A percentile compares a stretch with the other conserved stretches of the same genome.
phyloP scores from a whole-genome alignment of 2,113 vertebrate genomes.

The Zingel zingel region DNA sequence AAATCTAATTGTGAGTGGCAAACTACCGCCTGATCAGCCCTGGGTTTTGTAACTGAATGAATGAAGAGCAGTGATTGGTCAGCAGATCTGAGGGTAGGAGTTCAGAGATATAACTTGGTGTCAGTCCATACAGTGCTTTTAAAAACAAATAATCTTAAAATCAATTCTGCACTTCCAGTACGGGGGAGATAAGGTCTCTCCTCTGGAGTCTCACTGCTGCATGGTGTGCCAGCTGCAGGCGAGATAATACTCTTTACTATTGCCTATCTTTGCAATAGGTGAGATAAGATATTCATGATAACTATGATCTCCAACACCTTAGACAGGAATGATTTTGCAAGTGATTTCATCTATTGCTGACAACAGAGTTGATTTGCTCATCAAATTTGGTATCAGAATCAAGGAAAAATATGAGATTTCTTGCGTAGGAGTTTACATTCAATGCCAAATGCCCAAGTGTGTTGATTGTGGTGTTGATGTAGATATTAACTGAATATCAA shows the following conservation, averaged over 20 bases:
- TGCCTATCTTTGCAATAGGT: background rate
- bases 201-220: background rate
- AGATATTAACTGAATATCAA: background rate
- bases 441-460: background rate
- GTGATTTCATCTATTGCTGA: conserved; percentile 6
- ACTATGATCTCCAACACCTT: conserved; percentile 1
- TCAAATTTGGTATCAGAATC: background rate
- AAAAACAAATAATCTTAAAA: background rate
- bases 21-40: too few relatives aligned
- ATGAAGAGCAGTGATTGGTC: background rate
- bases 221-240: background rate
- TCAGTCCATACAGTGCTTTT: background rate
- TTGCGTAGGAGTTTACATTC: background rate
- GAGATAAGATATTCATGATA: background rate
- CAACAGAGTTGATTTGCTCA: background rate
- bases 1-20: too few relatives aligned
- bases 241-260: background rate
- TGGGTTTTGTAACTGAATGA: too few relatives aligned
- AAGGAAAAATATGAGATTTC: background rate
- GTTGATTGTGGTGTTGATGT: background rate
- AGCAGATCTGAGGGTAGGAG: background rate
- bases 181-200: background rate
- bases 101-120: background rate
- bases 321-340: conserved; percentile 8
- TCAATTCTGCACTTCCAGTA: background rate